Conservation (phyloP, 2,113 vertebrate species). For the Cacatua alba region DNA sequence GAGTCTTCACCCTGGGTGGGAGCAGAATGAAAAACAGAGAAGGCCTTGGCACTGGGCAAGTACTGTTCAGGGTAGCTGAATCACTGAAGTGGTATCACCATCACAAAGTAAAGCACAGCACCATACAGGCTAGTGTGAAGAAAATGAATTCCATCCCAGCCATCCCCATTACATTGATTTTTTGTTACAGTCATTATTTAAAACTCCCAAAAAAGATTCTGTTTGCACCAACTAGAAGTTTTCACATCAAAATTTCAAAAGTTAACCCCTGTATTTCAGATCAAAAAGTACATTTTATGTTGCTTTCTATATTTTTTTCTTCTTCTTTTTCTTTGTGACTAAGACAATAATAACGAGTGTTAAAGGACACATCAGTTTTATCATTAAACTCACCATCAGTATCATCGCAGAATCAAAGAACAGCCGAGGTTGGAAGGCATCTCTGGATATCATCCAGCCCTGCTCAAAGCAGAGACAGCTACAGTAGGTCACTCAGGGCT, state of each 20-base stretch:
- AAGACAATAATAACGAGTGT: not conserved
- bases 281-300: not conserved
- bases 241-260: not conserved
- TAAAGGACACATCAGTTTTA: not conserved
- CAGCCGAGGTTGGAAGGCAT: not conserved
- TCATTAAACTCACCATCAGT: not conserved
- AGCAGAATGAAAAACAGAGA: not conserved
- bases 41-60: not conserved
- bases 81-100: not conserved
- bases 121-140: not conserved
- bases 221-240: not conserved
- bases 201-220: not conserved
- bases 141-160: not conserved
- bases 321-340: not conserved
- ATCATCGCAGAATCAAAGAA: not conserved
- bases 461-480: not conserved
- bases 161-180: not conserved
- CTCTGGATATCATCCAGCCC: rapidly evolving
- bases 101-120: not conserved
- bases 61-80: not conserved
- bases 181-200: not conserved
- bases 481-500: not conserved
- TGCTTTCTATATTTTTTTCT: not conserved
- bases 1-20: not conserved
- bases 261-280: not conserved